Conservation (phyloP, 2,797 vertebrate species). For the Acrossocheilus fasciatus region DNA sequence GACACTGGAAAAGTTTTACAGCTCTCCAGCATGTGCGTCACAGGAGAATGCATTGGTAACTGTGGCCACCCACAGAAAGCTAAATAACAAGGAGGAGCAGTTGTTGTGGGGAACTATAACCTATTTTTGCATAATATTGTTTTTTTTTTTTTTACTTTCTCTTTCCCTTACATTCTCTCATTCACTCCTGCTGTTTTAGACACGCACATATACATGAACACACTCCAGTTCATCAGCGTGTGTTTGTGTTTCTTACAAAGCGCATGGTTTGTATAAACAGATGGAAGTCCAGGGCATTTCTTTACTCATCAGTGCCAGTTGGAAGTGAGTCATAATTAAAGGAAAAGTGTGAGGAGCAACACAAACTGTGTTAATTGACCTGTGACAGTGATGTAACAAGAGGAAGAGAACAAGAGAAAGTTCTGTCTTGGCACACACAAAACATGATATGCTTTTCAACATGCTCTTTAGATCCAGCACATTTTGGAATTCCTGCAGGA, state of each 20-base stretch:
- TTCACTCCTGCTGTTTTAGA: background rate
- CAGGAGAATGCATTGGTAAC: slow-evolving; percentile 54
- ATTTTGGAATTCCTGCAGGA: slow-evolving; percentile 12
- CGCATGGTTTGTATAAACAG: background rate
- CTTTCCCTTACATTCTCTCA: background rate
- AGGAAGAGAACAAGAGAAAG: slow-evolving; percentile 9
- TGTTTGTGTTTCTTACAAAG: slow-evolving; percentile 7
- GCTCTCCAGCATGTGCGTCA: slow-evolving; percentile 65
- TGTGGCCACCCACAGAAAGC: slow-evolving; percentile 74
- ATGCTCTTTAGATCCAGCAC: slow-evolving; percentile 6
- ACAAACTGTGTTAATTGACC: background rate
- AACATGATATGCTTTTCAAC: background rate
- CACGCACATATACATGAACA: slow-evolving; percentile 1
- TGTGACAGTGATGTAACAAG: background rate
- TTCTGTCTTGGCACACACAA: background rate
- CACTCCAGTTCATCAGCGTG: background rate
- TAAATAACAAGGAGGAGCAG: slow-evolving; percentile 76
- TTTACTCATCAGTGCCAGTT: background rate
- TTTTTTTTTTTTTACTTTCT: background rate
- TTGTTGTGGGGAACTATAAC: slow-evolving; percentile 35
- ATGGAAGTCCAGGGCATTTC: slow-evolving; percentile 4
- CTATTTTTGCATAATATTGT: slow-evolving; percentile 32
- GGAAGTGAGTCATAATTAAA: background rate
- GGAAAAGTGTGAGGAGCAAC: background rate
- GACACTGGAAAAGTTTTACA: slow-evolving; percentile 17